Conservation (phyloP, 2,113 vertebrate species). For the Callopanchax toddi region DNA sequence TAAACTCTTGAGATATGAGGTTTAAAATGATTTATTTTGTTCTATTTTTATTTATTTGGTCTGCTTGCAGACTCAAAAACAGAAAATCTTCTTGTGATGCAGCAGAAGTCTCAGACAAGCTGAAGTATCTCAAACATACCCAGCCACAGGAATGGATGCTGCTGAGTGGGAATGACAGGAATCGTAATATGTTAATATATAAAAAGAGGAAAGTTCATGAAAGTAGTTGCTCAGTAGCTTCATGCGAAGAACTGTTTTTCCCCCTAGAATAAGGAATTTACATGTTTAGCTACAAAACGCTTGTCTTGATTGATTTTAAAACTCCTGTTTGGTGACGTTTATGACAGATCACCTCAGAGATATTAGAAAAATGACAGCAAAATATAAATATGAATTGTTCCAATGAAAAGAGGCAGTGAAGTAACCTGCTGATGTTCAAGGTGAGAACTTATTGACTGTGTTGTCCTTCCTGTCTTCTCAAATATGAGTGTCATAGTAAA, state of each 20-base stretch:
- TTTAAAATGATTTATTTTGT: neutral
- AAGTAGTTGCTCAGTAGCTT: neutral
- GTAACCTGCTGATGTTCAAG: neutral
- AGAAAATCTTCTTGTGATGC: too few species aligned
- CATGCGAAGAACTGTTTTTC: neutral
- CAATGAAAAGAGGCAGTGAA: slow-evolving; percentile 14
- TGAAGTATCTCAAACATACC: too few species aligned
- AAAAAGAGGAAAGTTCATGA: neutral
- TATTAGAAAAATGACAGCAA: too few species aligned
- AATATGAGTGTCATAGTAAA: slow-evolving; percentile 1
- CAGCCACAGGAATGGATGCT: neutral
- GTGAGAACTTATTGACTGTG: slow-evolving; percentile 8
- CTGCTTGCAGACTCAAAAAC: neutral
- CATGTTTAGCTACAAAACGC: too few species aligned
- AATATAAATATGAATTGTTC: too few species aligned
- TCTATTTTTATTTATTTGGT: neutral
- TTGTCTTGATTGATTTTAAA: too few species aligned
- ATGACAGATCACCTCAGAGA: too few species aligned
- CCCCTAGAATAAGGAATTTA: too few species aligned
- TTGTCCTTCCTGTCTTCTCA: slow-evolving; percentile 17
- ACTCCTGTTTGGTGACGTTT: too few species aligned
- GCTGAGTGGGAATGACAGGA: neutral
- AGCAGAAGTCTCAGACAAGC: too few species aligned
- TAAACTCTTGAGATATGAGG: too few species aligned
- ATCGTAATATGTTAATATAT: neutral